Evolutionary conservation across 2,797 vertebrate species (phyloP).

Genomic region (Molossus alvarezi): DNA sequence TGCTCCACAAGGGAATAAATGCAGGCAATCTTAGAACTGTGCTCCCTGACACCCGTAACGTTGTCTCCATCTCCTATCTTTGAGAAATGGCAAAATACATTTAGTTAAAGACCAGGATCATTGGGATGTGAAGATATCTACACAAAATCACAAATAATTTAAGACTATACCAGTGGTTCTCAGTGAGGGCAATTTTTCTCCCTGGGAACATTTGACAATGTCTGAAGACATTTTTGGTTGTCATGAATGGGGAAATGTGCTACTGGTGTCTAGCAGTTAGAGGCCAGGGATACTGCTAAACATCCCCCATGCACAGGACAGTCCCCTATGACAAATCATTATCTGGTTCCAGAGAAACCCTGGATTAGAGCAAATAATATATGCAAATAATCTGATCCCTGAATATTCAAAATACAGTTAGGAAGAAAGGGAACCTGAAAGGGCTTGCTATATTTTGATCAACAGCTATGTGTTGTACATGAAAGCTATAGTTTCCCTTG

Average conservation of each 20-base stretch:
- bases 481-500: not conserved
- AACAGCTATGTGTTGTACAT: not conserved
- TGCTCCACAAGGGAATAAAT: slow-evolving; percentile 44
- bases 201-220: not conserved
- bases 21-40: slow-evolving; percentile 64
- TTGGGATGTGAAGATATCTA: slow-evolving; percentile 69
- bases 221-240: slow-evolving; percentile 5
- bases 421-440: slow-evolving; percentile 16
- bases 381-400: slow-evolving; percentile 71
- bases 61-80: slow-evolving; percentile 52
- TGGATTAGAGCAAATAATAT: slow-evolving; percentile 71
- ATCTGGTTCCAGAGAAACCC: not conserved
- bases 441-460: not conserved
- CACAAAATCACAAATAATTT: slow-evolving; percentile 38
- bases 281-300: not conserved
- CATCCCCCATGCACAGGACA: not conserved
- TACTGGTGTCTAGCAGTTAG: not conserved
- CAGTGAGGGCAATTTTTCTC: not conserved
- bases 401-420: slow-evolving; percentile 83
- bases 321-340: not conserved
- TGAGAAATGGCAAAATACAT: slow-evolving; percentile 38
- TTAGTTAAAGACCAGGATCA: slow-evolving; percentile 59
- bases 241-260: not conserved
- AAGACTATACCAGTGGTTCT: not conserved
- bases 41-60: slow-evolving; percentile 70